Percentiles rank a stretch among this genome's conserved stretches.
These are phyloP conservation scores for Bicyclus anynana DNA, from an alignment of 1,140 invertebrate genomes.

Conservation along the genomic window DNA sequence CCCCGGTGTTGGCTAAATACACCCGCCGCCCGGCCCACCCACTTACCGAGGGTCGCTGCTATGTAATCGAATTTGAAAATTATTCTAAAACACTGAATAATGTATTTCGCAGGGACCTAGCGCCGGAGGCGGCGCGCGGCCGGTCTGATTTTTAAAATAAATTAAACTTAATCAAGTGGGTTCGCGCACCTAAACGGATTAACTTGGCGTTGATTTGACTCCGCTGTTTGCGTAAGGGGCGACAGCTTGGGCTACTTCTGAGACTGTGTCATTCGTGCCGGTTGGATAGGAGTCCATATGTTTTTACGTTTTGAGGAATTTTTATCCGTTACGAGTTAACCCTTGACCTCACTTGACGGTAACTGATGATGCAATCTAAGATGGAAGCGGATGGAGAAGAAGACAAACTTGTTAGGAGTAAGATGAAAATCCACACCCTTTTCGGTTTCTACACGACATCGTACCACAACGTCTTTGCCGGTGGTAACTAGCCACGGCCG, in stretches of 20 bases:
- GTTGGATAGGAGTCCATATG: constrained; percentile 3
- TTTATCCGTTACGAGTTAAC: no score
- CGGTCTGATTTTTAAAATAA: constrained; percentile 74
- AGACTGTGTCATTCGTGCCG: constrained; percentile 42
- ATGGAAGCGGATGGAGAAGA: no score
- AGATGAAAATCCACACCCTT: no score
- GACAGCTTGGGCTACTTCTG: constrained; percentile 58
- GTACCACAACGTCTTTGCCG: no score
- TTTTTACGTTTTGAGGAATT: no score
- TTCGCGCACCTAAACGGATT: constrained; percentile 75
- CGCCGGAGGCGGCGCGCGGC: constrained; percentile 60
- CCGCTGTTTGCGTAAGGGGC: constrained; percentile 64
- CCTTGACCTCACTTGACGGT: no score
- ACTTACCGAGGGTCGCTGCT: constrained; percentile 73
- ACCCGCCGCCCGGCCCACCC: constrained; percentile 71
- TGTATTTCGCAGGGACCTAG: constrained; percentile 68
- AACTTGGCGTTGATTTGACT: constrained; percentile 74
- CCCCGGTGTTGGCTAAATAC: constrained; percentile 76
- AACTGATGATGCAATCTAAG: no score
- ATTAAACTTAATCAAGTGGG: constrained; percentile 77
- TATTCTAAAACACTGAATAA: constrained; percentile 78
- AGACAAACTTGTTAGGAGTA: no score
- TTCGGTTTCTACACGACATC: no score
- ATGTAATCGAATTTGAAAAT: constrained; percentile 78
- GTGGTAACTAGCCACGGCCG: no score